These are phyloP conservation scores for Heterodera schachtii DNA, from an alignment of 1,140 invertebrate species.

Conservation along the genomic window DNA sequence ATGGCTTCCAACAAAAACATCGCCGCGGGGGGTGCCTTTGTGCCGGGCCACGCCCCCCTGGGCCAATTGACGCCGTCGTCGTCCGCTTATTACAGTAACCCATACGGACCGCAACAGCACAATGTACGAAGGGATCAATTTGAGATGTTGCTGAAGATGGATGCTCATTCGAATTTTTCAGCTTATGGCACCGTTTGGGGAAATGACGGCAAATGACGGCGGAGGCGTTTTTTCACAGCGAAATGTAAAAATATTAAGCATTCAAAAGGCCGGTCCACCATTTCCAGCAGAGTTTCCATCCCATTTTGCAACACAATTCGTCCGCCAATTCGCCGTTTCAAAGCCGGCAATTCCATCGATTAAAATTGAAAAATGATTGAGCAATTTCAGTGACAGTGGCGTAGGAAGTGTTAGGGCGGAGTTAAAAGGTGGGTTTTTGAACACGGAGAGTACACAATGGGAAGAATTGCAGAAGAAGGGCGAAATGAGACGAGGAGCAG, in stretches of 20 bases:
- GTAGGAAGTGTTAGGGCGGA: not conserved
- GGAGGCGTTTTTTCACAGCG: not conserved
- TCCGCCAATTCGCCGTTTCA: not conserved
- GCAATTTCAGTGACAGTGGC: constrained; percentile 19
- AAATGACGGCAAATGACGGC: not conserved
- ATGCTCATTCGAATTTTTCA: not conserved
- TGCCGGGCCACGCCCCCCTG: not conserved
- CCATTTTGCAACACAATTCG: not conserved
- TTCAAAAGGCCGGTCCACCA: not conserved
- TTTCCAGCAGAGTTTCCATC: not conserved
- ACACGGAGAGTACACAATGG: not conserved
- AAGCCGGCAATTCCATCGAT: not conserved
- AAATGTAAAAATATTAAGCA: not conserved
- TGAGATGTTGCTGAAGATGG: not conserved
- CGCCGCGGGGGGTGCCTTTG: not conserved
- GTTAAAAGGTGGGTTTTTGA: constrained; percentile 8
- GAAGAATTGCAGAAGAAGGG: constrained; percentile 6
- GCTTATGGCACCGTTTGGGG: not conserved
- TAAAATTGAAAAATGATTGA: not conserved
- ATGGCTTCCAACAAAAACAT: not conserved
- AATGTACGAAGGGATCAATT: not conserved
- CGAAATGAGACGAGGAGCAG: constrained; percentile 13
- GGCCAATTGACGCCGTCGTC: not conserved
- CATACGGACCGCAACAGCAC: not conserved
- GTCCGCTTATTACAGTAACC: constrained; percentile 1